phyloP scores from a whole-genome alignment of 2,888 invertebrate genomes.

The Drosophila atripex region DNA sequence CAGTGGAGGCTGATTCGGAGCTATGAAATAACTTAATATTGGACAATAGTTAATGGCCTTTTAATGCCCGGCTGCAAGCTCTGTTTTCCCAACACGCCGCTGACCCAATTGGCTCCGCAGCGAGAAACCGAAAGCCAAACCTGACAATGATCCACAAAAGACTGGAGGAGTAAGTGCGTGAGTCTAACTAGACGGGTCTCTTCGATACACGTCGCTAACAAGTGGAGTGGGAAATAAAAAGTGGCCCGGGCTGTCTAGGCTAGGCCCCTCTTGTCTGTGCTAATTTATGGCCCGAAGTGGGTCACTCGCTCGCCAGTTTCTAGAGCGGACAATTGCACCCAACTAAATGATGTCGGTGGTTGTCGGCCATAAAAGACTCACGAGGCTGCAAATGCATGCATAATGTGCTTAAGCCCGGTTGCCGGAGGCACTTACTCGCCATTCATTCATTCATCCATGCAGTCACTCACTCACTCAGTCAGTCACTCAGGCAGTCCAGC shows the following conservation, averaged over 20 bases:
- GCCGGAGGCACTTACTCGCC: constrained; percentile 40
- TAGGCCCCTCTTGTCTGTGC: constrained; percentile 54
- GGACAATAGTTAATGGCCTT: constrained; percentile 73
- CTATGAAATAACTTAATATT: constrained; percentile 76
- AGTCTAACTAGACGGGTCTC: constrained; percentile 30
- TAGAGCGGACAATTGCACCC: constrained; percentile 64
- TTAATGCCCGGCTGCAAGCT: constrained; percentile 62
- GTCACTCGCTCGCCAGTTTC: constrained; percentile 63
- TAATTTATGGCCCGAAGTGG: constrained; percentile 72
- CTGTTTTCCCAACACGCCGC: constrained; percentile 23
- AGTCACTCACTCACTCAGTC: constrained; percentile 25
- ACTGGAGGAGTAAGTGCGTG: constrained; percentile 39
- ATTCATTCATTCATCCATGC: constrained; percentile 25
- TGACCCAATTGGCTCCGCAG: constrained; percentile 62
- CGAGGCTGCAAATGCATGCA: constrained; percentile 56
- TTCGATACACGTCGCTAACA: constrained; percentile 50
- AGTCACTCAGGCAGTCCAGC: constrained; percentile 35
- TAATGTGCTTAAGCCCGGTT: constrained; percentile 66
- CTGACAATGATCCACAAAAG: constrained; percentile 52
- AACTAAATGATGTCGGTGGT: constrained; percentile 35
- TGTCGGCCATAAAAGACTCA: constrained; percentile 69
- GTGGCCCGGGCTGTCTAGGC: constrained; percentile 38
- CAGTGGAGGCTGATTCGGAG: constrained; percentile 57
- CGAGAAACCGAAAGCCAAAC: constrained; percentile 49
- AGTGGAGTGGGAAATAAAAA: constrained; percentile 48